Conservation (phyloP, 2,888 invertebrate species). For the Boloria selene region DNA sequence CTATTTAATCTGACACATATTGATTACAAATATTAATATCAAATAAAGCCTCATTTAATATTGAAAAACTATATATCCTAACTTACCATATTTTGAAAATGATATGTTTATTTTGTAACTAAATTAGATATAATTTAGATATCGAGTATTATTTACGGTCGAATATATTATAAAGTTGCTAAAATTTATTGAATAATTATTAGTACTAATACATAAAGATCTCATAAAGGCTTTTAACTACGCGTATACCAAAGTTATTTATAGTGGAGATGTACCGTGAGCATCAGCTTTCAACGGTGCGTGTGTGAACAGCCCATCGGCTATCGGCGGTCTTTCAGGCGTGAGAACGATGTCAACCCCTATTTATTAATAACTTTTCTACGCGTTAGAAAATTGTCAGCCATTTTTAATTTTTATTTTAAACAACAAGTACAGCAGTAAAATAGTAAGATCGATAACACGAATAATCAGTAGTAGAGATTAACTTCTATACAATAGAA, state of each 20-base stretch:
- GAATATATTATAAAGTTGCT: too few species aligned
- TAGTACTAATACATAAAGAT: constrained; percentile 2
- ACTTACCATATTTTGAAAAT: too few species aligned
- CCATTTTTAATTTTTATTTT: background rate
- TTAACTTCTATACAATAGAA: background rate
- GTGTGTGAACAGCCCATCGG: constrained; percentile 54
- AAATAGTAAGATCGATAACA: background rate
- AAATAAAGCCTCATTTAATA: too few species aligned
- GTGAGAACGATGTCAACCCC: constrained; percentile 51
- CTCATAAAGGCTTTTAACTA: constrained; percentile 19
- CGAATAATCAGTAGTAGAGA: background rate
- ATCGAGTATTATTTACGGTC: too few species aligned
- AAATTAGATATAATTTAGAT: too few species aligned
- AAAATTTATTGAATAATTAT: too few species aligned
- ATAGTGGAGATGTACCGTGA: constrained; percentile 40
- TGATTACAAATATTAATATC: background rate
- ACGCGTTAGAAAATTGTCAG: constrained; percentile 20
- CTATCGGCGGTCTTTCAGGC: constrained; percentile 55
- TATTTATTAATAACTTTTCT: constrained; percentile 32
- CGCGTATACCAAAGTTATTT: constrained; percentile 27
- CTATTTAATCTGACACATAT: background rate
- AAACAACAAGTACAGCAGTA: constrained; percentile 1
- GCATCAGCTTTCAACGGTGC: constrained; percentile 63
- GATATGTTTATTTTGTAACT: too few species aligned
- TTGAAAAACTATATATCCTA: too few species aligned